These are phyloP conservation scores for Pseudobourletiella spinata DNA, from an alignment of 1,140 invertebrate species.

Conservation along the genomic window DNA sequence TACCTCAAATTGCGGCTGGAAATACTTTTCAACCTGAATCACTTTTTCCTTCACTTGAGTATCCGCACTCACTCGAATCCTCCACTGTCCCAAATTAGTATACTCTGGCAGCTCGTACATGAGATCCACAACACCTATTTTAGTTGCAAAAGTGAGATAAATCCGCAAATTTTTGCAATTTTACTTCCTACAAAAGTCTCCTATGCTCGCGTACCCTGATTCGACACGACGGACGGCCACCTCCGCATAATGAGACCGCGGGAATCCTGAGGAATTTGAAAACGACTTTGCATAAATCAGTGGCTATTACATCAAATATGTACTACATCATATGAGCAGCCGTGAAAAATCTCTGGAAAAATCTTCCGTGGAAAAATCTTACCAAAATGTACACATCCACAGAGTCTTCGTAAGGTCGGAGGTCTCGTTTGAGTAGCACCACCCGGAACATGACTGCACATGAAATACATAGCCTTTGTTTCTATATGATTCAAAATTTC, in stretches of 20 bases:
- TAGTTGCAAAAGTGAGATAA: not conserved
- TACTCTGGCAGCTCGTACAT: constrained; percentile 41
- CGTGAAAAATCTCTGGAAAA: no score
- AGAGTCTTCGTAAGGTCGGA: constrained; percentile 46
- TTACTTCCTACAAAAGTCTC: no score
- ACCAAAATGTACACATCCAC: constrained; percentile 46
- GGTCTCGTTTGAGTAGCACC: constrained; percentile 43
- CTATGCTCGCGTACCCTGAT: constrained; percentile 44
- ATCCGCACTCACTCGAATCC: constrained; percentile 42
- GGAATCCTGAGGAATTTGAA: constrained; percentile 42
- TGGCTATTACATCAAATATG: not conserved
- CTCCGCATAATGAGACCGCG: constrained; percentile 45
- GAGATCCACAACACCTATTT: constrained; percentile 41
- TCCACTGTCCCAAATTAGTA: constrained; percentile 45
- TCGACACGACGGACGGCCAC: constrained; percentile 45
- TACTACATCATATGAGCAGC: no score
- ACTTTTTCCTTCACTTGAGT: constrained; percentile 44
- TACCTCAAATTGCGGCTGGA: constrained; percentile 45
- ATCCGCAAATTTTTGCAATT: no score
- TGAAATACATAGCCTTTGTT: not conserved
- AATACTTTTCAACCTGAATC: constrained; percentile 46
- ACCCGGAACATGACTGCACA: constrained; percentile 44
- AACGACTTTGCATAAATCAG: constrained; percentile 11
- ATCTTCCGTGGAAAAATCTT: no score
- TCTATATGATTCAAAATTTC: not conserved